phyloP scores from a whole-genome alignment of 1,140 invertebrate species.

The Mycetomoellerius zeteki region DNA sequence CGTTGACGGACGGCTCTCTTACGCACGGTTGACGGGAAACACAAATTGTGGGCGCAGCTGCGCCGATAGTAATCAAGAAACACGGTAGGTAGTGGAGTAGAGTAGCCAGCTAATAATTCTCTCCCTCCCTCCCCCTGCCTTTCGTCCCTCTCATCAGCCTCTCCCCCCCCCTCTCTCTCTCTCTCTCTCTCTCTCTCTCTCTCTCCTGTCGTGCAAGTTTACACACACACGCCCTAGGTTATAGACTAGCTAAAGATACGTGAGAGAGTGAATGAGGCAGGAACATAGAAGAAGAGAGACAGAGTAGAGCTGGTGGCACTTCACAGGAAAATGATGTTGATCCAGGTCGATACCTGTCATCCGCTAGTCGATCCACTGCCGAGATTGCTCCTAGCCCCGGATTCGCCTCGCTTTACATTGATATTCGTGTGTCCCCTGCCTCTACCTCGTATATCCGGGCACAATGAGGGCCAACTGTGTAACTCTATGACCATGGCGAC shows the following conservation, averaged over 20 bases:
- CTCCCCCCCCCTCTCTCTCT: conserved; percentile 14
- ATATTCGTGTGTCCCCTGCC: conserved; percentile 68
- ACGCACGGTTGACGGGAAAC: conserved; percentile 84
- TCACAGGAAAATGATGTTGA: conserved; percentile 77
- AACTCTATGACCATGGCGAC: conserved; percentile 18
- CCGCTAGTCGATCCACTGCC: conserved; percentile 72
- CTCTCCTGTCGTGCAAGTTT: conserved; percentile 54
- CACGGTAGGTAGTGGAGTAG: conserved; percentile 82
- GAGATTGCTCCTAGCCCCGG: conserved; percentile 73
- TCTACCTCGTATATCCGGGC: conserved; percentile 8
- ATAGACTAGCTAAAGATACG: conserved; percentile 70
- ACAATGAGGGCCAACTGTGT: conserved; percentile 62
- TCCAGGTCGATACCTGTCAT: conserved; percentile 78
- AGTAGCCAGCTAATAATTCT: conserved; percentile 83
- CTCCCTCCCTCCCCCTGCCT: conserved; percentile 36
- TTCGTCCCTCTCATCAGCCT: conserved; percentile 44
- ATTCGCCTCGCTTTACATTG: conserved; percentile 73
- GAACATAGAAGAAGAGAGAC: conserved; percentile 24
- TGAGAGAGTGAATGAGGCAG: conserved; percentile 48
- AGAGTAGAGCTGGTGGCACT: conserved; percentile 67
- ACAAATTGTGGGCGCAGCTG: conserved; percentile 86
- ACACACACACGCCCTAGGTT: conserved; percentile 64
- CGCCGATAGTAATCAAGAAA: conserved; percentile 86
- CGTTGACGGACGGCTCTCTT: conserved; percentile 85
- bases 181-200: conserved; percentile 25